A percentile compares a stretch with the other conserved stretches of the same genome.
Evolutionary conservation across 2,888 invertebrate genomes (phyloP).

Genomic region (Xestoiulus laeticollis): DNA sequence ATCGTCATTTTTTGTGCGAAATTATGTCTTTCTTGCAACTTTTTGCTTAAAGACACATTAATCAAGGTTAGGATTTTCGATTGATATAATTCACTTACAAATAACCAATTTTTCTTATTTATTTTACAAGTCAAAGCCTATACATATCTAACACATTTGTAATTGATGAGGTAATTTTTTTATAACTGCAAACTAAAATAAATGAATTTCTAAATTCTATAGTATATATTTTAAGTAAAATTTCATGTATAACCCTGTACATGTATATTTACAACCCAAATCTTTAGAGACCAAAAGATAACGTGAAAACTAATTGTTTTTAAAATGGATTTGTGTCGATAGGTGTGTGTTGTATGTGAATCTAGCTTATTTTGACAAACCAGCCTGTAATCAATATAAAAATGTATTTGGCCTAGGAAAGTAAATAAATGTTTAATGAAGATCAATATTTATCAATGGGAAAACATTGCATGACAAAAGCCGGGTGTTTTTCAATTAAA

Average conservation of each 20-base stretch:
- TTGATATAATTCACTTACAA: neutral
- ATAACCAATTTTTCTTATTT: neutral
- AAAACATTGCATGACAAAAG: neutral
- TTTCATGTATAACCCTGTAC: too few species aligned
- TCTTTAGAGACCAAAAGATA: neutral
- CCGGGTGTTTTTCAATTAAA: conserved; percentile 1
- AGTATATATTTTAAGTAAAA: too few species aligned
- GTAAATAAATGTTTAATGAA: neutral
- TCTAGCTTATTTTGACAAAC: neutral
- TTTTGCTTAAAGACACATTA: neutral
- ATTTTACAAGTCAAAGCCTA: too few species aligned
- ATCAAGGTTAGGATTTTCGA: neutral
- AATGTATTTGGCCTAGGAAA: neutral
- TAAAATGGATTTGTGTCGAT: conserved; percentile 3
- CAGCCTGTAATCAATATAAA: neutral
- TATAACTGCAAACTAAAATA: too few species aligned
- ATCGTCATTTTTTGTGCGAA: neutral
- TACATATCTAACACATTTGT: too few species aligned
- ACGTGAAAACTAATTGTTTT: neutral
- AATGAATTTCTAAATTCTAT: too few species aligned
- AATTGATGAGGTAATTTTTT: too few species aligned
- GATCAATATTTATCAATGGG: neutral
- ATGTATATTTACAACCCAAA: too few species aligned
- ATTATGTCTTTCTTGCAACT: neutral
- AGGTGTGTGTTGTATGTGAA: too few species aligned